Conservation (phyloP, 2,888 invertebrate genomes). For the Lasioglossum pauxillum region DNA sequence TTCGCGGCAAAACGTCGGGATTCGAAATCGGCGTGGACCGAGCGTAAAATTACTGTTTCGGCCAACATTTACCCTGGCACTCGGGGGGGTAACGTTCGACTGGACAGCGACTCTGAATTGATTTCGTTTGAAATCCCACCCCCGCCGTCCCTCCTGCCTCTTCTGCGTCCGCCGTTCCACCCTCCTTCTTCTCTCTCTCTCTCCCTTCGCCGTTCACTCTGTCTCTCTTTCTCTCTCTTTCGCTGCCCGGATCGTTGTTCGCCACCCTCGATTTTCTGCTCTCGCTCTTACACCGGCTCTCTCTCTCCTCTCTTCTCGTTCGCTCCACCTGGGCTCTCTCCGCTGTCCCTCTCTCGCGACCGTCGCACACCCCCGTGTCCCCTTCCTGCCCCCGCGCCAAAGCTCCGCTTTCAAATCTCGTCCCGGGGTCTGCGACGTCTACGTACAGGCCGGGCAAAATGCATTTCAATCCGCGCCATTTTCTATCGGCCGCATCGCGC, state of each 20-base stretch:
- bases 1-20: conserved; percentile 69
- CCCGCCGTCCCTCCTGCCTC: conserved; percentile 67
- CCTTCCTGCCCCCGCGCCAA: conserved; percentile 42
- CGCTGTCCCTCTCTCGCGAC: conserved; percentile 37
- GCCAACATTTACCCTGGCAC: conserved; percentile 82
- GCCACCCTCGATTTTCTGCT: conserved; percentile 35
- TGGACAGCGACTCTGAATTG: conserved; percentile 83
- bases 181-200: conserved; percentile 49
- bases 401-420: conserved; percentile 67
- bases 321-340: conserved; percentile 35
- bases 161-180: conserved; percentile 70
- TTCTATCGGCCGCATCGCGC: conserved; percentile 64
- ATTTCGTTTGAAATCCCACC: conserved; percentile 83
- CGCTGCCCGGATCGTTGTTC: conserved; percentile 38
- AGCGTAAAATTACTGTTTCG: conserved; percentile 83
- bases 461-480: conserved; percentile 72
- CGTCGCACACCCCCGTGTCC: conserved; percentile 29
- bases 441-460: conserved; percentile 69
- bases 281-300: conserved; percentile 28
- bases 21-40: conserved; percentile 76
- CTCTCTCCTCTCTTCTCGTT: conserved; percentile 32
- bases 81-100: conserved; percentile 80
- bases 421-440: conserved; percentile 65
- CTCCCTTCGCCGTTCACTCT: conserved; percentile 24
- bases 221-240: conserved; percentile 50